A percentile compares a stretch with the other conserved stretches of the same genome.
Conservation (phyloP, 2,888 invertebrate genomes). For the Dynastes tityus region DNA sequence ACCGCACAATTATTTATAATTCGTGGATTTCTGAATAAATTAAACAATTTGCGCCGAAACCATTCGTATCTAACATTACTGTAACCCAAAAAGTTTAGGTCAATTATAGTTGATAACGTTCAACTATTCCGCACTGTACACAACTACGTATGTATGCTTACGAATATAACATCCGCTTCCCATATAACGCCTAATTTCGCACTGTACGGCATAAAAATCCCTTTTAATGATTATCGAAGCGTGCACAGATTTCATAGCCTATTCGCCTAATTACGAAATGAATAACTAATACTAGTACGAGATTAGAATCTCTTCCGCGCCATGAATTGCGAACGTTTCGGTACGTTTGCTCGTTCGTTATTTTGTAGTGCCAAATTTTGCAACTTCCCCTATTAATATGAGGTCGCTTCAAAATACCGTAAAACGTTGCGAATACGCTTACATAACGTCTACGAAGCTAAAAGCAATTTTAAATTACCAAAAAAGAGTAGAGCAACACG, state of each 20-base stretch:
- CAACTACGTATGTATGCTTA: no score
- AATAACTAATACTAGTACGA: no score
- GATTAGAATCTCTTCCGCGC: background rate
- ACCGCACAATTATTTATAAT: no score
- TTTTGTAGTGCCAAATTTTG: constrained; percentile 6
- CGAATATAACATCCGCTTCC: background rate
- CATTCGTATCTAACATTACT: no score
- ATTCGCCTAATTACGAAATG: no score
- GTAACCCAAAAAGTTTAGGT: no score
- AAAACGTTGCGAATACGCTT: background rate
- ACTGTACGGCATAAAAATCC: background rate
- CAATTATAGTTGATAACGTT: no score
- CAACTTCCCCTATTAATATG: constrained; percentile 12
- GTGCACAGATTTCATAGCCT: background rate
- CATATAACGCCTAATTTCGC: background rate
- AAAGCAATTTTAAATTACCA: background rate
- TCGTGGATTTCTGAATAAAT: no score
- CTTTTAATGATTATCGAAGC: constrained; percentile 8
- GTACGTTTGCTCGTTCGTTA: background rate
- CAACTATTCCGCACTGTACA: no score
- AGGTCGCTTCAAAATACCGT: background rate
- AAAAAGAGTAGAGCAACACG: no score
- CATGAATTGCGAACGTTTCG: constrained; percentile 12
- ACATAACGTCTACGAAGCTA: background rate
- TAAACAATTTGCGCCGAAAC: no score